These are phyloP conservation scores for Sebastes reedi DNA, from an alignment of 2,797 vertebrate genomes.

Conservation along the genomic window DNA sequence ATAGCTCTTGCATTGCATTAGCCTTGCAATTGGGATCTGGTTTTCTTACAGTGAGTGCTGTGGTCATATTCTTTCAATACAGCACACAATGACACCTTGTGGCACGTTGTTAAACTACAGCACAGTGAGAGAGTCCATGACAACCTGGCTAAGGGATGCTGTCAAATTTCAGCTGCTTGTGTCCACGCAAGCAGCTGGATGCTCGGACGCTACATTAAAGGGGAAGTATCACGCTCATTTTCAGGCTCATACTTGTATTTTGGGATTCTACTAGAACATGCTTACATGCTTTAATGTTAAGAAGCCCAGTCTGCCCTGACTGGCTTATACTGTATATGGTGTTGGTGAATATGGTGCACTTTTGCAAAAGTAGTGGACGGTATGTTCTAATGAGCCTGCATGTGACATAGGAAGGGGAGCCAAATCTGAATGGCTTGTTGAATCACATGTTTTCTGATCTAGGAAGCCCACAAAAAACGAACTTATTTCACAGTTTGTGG, in stretches of 20 bases:
- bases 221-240: neutral
- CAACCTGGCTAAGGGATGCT: conserved; percentile 17
- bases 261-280: neutral
- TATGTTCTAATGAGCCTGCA: neutral
- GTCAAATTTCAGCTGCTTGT: conserved; percentile 24
- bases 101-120: conserved; percentile 67
- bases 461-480: neutral
- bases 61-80: conserved; percentile 33
- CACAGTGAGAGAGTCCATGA: conserved; percentile 10
- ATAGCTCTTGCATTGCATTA: conserved; percentile 57
- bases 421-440: neutral
- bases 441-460: neutral
- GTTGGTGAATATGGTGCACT: neutral
- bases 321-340: neutral
- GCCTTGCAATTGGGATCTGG: conserved; percentile 62
- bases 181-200: neutral
- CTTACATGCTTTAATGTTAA: neutral
- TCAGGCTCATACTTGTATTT: neutral
- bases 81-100: conserved; percentile 76
- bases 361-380: neutral
- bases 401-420: neutral
- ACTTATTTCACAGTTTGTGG: neutral
- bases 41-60: conserved; percentile 46
- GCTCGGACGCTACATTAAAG: neutral
- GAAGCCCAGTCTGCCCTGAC: neutral